These are phyloP conservation scores for Prunella himalayana DNA, from an alignment of 2,113 vertebrate genomes.

Conservation along the genomic window DNA sequence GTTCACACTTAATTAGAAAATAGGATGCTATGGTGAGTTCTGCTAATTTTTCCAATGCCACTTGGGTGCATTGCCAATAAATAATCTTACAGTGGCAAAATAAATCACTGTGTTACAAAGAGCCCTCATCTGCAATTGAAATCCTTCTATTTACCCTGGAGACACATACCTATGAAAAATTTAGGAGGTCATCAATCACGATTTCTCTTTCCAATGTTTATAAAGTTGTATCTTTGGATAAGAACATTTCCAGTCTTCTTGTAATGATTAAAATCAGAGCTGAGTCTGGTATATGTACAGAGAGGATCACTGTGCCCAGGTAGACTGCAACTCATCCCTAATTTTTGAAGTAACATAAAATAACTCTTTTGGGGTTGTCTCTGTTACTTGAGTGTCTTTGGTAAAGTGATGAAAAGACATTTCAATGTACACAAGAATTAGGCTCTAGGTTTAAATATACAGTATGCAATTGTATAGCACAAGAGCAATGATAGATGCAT, in stretches of 20 bases:
- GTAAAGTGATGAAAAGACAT: not conserved
- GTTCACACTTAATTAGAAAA: not conserved
- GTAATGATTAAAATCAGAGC: not conserved
- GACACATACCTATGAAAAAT: constrained; percentile 19
- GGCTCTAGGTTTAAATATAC: not conserved
- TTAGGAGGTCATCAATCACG: not conserved
- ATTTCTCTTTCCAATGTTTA: not conserved
- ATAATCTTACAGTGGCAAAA: not conserved
- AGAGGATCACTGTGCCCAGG: not conserved
- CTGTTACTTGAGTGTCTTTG: not conserved
- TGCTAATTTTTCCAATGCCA: not conserved
- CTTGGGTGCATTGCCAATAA: not conserved
- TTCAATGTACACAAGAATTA: not conserved
- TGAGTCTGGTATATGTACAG: not conserved
- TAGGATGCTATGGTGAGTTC: not conserved
- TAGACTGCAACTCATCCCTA: not conserved
- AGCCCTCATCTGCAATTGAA: not conserved
- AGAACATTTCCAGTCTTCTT: not conserved
- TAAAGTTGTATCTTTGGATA: not conserved
- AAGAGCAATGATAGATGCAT: not conserved
- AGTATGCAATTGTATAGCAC: not conserved
- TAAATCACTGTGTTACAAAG: not conserved
- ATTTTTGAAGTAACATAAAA: not conserved
- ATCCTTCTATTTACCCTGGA: not conserved
- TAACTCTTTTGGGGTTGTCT: not conserved